A percentile compares a stretch with the other conserved stretches of the same genome.
phyloP scores from a whole-genome alignment of 2,888 invertebrate species.

The Nemoura dubitans region DNA sequence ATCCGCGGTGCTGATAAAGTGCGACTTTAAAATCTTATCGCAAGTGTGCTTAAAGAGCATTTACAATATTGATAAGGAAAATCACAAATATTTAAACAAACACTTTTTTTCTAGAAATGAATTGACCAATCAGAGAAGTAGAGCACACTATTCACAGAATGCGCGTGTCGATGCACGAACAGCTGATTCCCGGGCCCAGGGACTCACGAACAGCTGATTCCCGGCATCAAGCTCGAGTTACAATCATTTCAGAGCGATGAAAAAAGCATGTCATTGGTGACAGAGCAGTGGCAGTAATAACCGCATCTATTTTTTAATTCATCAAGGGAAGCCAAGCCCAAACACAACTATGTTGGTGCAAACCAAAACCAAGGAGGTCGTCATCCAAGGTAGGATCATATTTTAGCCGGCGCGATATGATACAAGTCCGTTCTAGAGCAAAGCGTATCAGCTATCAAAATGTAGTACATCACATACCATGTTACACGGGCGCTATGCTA shows the following conservation, averaged over 20 bases:
- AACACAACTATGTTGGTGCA: too few species aligned
- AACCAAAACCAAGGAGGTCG: too few species aligned
- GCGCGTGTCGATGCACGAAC: neutral
- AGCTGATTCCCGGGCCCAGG: neutral
- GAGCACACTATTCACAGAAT: neutral
- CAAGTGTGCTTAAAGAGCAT: neutral
- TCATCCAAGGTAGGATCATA: too few species aligned
- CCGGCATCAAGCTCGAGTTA: neutral
- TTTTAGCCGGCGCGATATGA: too few species aligned
- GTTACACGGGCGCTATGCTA: neutral
- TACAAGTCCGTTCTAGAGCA: too few species aligned
- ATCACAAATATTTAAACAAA: slow-evolving; percentile 18
- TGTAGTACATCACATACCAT: too few species aligned
- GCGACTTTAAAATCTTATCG: slow-evolving; percentile 36
- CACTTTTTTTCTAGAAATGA: neutral
- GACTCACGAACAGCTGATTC: neutral
- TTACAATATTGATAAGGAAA: slow-evolving; percentile 25
- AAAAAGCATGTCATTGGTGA: too few species aligned
- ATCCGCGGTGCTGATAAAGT: slow-evolving; percentile 9
- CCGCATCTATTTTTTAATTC: too few species aligned
- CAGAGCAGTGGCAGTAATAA: too few species aligned
- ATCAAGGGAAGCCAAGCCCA: too few species aligned
- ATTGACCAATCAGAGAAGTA: neutral
- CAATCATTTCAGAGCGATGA: too few species aligned
- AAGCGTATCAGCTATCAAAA: too few species aligned